phyloP scores from a whole-genome alignment of 2,113 vertebrate genomes.

The Callaeas wilsoni region DNA sequence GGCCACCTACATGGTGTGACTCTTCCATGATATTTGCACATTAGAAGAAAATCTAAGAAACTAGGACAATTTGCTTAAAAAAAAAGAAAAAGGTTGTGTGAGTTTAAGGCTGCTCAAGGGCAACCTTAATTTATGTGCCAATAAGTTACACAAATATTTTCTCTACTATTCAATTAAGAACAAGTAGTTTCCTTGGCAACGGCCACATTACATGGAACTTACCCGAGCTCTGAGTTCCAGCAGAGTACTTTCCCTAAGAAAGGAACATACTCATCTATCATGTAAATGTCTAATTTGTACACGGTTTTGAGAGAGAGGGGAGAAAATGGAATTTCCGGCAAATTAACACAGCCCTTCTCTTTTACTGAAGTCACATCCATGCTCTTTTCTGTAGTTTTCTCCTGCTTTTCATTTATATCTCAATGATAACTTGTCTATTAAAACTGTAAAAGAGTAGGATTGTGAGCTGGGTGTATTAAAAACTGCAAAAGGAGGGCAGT shows the following conservation, averaged over 20 bases:
- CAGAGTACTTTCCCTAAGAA: conserved; percentile 57
- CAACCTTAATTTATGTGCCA: conserved; percentile 71
- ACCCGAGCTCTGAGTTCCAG: conserved; percentile 36
- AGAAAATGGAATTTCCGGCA: conserved; percentile 51
- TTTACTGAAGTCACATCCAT: background rate
- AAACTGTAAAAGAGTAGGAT: background rate
- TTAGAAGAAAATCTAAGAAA: conserved; percentile 65
- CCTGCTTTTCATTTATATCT: background rate
- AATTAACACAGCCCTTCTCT: background rate
- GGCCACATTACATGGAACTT: conserved; percentile 52
- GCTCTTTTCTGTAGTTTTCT: background rate
- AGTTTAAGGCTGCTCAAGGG: conserved; percentile 58
- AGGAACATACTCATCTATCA: conserved; percentile 57
- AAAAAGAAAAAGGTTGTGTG: conserved; percentile 43
- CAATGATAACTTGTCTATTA: background rate
- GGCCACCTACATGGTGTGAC: background rate
- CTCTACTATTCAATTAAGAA: conserved; percentile 70
- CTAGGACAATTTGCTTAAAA: conserved; percentile 63
- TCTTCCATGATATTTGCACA: background rate
- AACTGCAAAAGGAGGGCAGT: background rate
- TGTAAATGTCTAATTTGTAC: conserved; percentile 66
- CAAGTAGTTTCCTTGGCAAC: conserved; percentile 65
- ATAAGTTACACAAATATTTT: conserved; percentile 74
- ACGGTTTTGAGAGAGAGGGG: conserved; percentile 41
- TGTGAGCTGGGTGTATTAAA: background rate